Evolutionary conservation across 2,888 invertebrate genomes (phyloP).

Genomic region (Leptodirus hochenwartii): DNA sequence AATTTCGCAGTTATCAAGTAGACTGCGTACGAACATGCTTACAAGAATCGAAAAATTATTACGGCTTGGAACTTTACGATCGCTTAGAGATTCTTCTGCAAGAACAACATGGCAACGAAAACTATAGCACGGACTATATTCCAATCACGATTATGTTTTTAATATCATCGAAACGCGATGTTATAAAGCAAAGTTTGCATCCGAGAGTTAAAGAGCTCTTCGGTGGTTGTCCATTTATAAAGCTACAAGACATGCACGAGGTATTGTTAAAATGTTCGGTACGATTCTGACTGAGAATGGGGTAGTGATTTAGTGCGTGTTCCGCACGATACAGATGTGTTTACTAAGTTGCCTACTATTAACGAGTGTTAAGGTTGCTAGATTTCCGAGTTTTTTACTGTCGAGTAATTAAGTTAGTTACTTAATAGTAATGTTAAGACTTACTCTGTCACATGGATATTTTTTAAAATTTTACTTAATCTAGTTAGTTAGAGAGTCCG

Average conservation of each 20-base stretch:
- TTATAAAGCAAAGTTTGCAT: constrained; percentile 13
- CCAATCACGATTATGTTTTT: constrained; percentile 12
- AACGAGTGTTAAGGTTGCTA: no score
- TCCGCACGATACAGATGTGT: no score
- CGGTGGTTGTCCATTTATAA: constrained; percentile 12
- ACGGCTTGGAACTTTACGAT: constrained; percentile 13
- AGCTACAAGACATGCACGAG: constrained; percentile 10
- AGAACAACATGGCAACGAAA: constrained; percentile 10
- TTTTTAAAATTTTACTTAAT: no score
- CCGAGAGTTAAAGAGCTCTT: constrained; percentile 13
- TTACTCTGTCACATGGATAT: no score
- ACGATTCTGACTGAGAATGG: constrained; percentile 9
- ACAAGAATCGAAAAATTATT: constrained; percentile 12
- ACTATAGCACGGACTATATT: constrained; percentile 9
- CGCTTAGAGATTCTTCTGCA: constrained; percentile 11
- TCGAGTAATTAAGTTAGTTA: no score
- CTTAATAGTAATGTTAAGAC: no score
- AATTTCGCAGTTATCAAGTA: constrained; percentile 12
- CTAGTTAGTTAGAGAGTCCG: no score
- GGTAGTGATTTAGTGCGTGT: constrained; percentile 7
- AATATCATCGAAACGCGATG: constrained; percentile 14
- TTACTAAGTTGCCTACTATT: no score
- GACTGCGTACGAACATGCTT: constrained; percentile 12
- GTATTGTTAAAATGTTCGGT: constrained; percentile 11
- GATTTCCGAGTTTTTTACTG: no score